Evolutionary conservation across 2,888 invertebrate species (phyloP), one percentile per base, ranked within the genome.

Genomic region (Scaptodrosophila latifasciaeformis): DNA sequence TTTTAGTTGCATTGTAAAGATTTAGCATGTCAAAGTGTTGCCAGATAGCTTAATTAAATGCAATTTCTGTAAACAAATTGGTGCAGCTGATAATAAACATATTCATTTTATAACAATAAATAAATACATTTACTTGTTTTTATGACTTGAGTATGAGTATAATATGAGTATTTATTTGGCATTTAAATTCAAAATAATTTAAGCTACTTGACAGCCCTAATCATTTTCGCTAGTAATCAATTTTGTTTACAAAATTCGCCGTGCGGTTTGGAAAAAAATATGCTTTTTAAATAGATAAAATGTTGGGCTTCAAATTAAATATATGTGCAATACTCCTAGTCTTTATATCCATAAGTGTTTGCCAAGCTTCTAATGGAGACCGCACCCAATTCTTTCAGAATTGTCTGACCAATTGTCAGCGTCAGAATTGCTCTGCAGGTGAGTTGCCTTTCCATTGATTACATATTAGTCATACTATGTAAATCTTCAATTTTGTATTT

Each of bases 301-400:
- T 46, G 9, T 6, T n/a, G 13, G 1, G 19, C 39, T 40, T 49
- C 21, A 12, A 40, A 29, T 19, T 18, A 45, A 52, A 40, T 31
- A 40, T 21, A 21, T 44, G 55, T 71, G 60, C 62, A 63, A 59
- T 65, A 60, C 18, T 51, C 7, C 15, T 70, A 29, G 12, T 76
- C 9, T 40, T 54, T 2, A 15, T 54, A 12, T 35, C 48, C 29
- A 9, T 52, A 2, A 13, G 24, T 2, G 24, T 9, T 17, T 59
- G 62, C 19, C 27, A 17, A 10, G 72, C 71, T 37, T 89, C 89
- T 2, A 75, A 84, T 43, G 89, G 89, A 0, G 89, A 89, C 70
- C 83, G 85, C 1, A 88, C 88, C n/a, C 86, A 86, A 35, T 87
- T 86, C 50, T 89, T 88, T 63, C 84, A 84, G 58, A 86, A 87